Percentiles rank a stretch among this genome's conserved stretches.
These are phyloP conservation scores for Myoxocephalus aenaeus DNA, from an alignment of 2,797 vertebrate species.

Conservation along the genomic window DNA sequence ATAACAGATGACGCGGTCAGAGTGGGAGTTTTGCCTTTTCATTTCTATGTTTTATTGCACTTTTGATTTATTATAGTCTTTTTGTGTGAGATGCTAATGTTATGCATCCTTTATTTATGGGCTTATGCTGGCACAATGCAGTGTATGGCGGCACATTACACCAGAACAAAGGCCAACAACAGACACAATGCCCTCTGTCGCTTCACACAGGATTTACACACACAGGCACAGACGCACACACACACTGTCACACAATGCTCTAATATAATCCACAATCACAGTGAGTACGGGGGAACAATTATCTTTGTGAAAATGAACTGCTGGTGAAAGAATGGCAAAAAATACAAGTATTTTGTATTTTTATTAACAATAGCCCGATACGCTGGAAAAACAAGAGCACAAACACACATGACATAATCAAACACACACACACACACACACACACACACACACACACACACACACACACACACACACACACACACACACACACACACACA, in stretches of 20 bases:
- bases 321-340: neutral
- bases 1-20: neutral
- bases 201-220: slow-evolving; percentile 14
- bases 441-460: neutral
- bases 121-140: slow-evolving; percentile 8
- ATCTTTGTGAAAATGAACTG: slow-evolving; percentile 4
- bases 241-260: neutral
- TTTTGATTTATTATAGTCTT: slow-evolving; percentile 5
- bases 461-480: neutral
- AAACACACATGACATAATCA: neutral
- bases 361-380: neutral
- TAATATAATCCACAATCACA: slow-evolving; percentile 19
- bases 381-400: neutral
- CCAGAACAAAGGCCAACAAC: slow-evolving; percentile 33
- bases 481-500: neutral
- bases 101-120: slow-evolving; percentile 24
- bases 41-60: slow-evolving; percentile 13
- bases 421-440: neutral
- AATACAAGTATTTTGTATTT: neutral
- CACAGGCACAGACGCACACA: neutral
- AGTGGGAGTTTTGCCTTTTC: neutral
- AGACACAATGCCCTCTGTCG: slow-evolving; percentile 38
- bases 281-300: slow-evolving; percentile 11
- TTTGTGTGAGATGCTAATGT: slow-evolving; percentile 19
- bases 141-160: slow-evolving; percentile 5